Evolutionary conservation across 2,797 vertebrate species (phyloP), one percentile per base, ranked within the genome.

Genomic region (Corythornis leucogaster): DNA sequence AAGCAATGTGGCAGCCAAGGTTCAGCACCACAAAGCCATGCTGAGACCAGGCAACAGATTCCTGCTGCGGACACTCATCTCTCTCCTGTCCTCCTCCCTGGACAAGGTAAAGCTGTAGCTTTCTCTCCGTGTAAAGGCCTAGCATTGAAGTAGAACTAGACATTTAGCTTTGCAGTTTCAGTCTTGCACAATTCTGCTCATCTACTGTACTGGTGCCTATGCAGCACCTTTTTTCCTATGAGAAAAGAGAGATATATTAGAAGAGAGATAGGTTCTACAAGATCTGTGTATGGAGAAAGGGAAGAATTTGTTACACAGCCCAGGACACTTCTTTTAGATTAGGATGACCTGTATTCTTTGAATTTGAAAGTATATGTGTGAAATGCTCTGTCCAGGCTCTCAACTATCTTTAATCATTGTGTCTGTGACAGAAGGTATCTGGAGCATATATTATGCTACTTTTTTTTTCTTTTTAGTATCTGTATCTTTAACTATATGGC

Each of bases 81-180:
- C 97, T n/a, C 98, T 98, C 53, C 93, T 98, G 19, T 98, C 97
- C 12, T 98, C 98, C 16, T 95, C 98, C 42, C 97, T 98, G 78
- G 95, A 97, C 67, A 98, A 98, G 98, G 98, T 98, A 96, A 96
- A 61, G 79, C 53, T 67, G 8, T 35, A 67, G 26, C 45, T 66
- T 88, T 79, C 30, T 67, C 59, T 81, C 48, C 81, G 31, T 79
- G 15, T n/a, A 51, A 81, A 85, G 19, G 21, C 30, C 61, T 82
- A 54, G 20, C 38, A 35, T 50, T 15, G 1, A 4, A 55, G 11
- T 13, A 89, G 46, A 71, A 15, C 28, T 89, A 12, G 16, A 40
- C 63, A 57, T 24, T 15, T 46, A 48, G 28, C 17, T n/a, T 73
- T 80, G 58, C 42, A 68, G 35, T 85, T 91, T 85, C 22, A 75